These are phyloP conservation scores for Andrena bucephala DNA, from an alignment of 2,888 invertebrate species.

Conservation along the genomic window DNA sequence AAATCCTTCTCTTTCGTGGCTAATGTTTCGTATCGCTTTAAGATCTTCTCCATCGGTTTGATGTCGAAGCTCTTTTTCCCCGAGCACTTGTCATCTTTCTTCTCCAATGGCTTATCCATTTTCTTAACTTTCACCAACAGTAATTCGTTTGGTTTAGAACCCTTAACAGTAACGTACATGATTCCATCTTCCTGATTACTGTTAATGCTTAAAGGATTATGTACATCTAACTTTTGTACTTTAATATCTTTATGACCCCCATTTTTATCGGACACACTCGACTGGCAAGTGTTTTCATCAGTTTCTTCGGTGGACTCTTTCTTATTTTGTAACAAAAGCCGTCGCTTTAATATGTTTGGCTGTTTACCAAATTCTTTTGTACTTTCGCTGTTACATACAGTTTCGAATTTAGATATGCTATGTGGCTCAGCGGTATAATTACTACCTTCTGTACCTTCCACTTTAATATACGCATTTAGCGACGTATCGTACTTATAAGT, in stretches of 20 bases:
- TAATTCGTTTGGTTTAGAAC: slow-evolving; percentile 82
- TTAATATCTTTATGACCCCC: slow-evolving; percentile 71
- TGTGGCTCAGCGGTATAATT: slow-evolving; percentile 25
- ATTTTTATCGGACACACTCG: slow-evolving; percentile 52
- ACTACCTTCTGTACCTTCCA: slow-evolving; percentile 53
- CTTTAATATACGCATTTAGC: slow-evolving; percentile 70
- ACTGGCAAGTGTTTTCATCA: slow-evolving; percentile 45
- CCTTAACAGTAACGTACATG: slow-evolving; percentile 84
- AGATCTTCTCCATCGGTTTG: slow-evolving; percentile 73
- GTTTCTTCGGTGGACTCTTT: slow-evolving; percentile 45
- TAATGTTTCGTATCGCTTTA: slow-evolving; percentile 73
- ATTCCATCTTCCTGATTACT: slow-evolving; percentile 80
- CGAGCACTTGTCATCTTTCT: slow-evolving; percentile 62
- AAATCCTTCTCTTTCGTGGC: slow-evolving; percentile 75
- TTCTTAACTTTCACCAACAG: slow-evolving; percentile 81
- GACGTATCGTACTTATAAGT: slow-evolving; percentile 71
- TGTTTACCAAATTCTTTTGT: slow-evolving; percentile 62
- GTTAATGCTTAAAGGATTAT: slow-evolving; percentile 76
- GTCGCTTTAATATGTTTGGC: slow-evolving; percentile 76
- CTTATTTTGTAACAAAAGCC: slow-evolving; percentile 56
- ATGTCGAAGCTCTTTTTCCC: slow-evolving; percentile 68
- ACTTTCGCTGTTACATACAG: slow-evolving; percentile 48
- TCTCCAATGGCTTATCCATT: slow-evolving; percentile 71
- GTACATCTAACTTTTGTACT: slow-evolving; percentile 78
- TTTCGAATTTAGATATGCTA: slow-evolving; percentile 33